phyloP scores from a whole-genome alignment of 2,888 invertebrate species.

The Lacanobia wlatinum region DNA sequence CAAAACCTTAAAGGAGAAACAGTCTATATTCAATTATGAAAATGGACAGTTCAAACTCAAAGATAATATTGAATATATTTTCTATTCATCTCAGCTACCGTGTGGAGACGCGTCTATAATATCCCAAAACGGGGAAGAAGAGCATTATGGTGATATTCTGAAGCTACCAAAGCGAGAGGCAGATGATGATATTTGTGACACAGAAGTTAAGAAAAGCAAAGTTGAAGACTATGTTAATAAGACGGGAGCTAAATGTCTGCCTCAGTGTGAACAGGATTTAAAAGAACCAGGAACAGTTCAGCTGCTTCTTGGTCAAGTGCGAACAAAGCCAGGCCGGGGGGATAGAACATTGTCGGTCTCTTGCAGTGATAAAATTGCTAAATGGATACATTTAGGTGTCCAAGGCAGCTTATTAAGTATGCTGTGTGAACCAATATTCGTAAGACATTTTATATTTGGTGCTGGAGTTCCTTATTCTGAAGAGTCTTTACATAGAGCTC shows the following conservation, averaged over 20 bases:
- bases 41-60: conserved; percentile 87
- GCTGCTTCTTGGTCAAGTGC: conserved; percentile 93
- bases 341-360: conserved; percentile 97
- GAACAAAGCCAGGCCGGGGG: conserved; percentile 98
- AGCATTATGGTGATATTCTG: conserved; percentile 78
- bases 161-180: conserved; percentile 71
- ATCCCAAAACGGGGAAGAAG: conserved; percentile 86
- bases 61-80: conserved; percentile 93
- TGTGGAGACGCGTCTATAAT: conserved; percentile 98
- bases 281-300: conserved; percentile 90
- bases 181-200: conserved; percentile 67
- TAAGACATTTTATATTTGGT: conserved; percentile 93
- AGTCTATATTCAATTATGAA: conserved; percentile 78
- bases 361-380: conserved; percentile 98
- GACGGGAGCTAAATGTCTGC: conserved; percentile 97
- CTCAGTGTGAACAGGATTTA: conserved; percentile 90
- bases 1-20: conserved; percentile 74
- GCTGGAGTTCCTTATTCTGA: conserved; percentile 92
- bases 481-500: conserved; percentile 90
- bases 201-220: conserved; percentile 71
- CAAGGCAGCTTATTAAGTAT: conserved; percentile 95
- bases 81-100: conserved; percentile 96
- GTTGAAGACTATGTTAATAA: conserved; percentile 89
- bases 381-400: conserved; percentile 96
- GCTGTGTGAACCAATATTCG: conserved; percentile 92